Conservation (phyloP, 2,113 vertebrate genomes). For the Eudorcas thomsonii region DNA sequence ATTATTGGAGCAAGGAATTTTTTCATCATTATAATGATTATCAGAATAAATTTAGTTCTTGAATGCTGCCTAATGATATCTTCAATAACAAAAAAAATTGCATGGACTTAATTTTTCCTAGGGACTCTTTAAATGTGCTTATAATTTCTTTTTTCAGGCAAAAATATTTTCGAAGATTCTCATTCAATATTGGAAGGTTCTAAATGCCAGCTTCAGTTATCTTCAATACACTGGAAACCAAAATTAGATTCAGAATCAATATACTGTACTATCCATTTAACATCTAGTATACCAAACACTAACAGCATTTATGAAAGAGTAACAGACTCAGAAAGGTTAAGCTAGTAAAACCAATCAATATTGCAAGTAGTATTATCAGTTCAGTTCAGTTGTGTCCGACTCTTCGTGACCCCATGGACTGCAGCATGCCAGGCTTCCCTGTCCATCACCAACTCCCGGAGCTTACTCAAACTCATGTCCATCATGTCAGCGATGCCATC, state of each 20-base stretch:
- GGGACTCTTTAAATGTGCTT: slow-evolving; percentile 69
- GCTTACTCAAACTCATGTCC: not conserved
- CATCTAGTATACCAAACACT: slow-evolving; percentile 58
- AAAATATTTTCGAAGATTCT: slow-evolving; percentile 63
- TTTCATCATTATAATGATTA: slow-evolving; percentile 88
- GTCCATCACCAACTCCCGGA: not conserved
- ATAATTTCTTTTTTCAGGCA: slow-evolving; percentile 45
- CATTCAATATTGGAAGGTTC: slow-evolving; percentile 5
- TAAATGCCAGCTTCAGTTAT: slow-evolving; percentile 54
- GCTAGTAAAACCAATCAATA: slow-evolving; percentile 51
- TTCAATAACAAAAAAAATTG: slow-evolving; percentile 78
- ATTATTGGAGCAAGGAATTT: slow-evolving; percentile 87
- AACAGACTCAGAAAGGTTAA: slow-evolving; percentile 62
- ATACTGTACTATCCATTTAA: slow-evolving; percentile 43
- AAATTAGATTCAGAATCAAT: slow-evolving; percentile 60
- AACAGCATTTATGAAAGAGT: slow-evolving; percentile 60
- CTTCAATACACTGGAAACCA: slow-evolving; percentile 48
- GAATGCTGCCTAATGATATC: slow-evolving; percentile 83
- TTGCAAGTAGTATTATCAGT: not conserved
- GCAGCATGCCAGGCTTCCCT: not conserved
- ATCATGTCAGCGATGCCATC: not conserved
- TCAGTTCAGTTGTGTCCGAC: not conserved
- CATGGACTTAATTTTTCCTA: slow-evolving; percentile 78
- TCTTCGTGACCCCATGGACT: not conserved
- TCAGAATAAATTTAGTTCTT: slow-evolving; percentile 86